phyloP scores from a whole-genome alignment of 2,113 vertebrate species.

The Percopsis transmontana region DNA sequence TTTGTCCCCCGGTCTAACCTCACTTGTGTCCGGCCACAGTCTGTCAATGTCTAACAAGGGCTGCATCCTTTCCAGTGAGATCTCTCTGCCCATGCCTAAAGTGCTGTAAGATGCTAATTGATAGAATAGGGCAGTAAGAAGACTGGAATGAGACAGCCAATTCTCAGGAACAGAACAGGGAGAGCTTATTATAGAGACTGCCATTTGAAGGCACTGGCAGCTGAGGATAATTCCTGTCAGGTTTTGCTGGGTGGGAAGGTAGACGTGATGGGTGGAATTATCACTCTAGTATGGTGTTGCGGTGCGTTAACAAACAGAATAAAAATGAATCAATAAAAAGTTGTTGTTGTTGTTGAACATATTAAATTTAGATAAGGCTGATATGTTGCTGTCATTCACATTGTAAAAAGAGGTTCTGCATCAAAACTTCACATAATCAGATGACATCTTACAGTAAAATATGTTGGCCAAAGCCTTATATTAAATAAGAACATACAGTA shows the following conservation, averaged over 20 bases:
- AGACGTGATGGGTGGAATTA: slow-evolving; percentile 27
- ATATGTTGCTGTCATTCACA: slow-evolving; percentile 14
- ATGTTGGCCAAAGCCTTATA: too few species aligned
- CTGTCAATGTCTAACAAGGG: slow-evolving; percentile 18
- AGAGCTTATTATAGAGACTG: slow-evolving; percentile 52
- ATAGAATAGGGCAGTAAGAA: slow-evolving; percentile 24
- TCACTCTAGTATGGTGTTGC: slow-evolving; percentile 14
- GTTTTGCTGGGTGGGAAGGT: slow-evolving; percentile 14
- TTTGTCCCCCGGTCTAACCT: slow-evolving; percentile 44
- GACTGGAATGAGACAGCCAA: slow-evolving; percentile 50
- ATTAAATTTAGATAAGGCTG: slow-evolving; percentile 1
- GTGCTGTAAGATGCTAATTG: slow-evolving; percentile 25
- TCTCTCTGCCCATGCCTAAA: slow-evolving; percentile 16
- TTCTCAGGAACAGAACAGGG: slow-evolving; percentile 49
- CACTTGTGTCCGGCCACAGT: slow-evolving; percentile 32
- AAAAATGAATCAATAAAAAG: slow-evolving; percentile 10
- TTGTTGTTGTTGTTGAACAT: background rate
- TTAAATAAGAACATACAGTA: slow-evolving; percentile 26
- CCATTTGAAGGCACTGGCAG: slow-evolving; percentile 47
- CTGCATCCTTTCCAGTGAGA: slow-evolving; percentile 38
- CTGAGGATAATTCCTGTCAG: slow-evolving; percentile 55
- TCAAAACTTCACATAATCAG: background rate
- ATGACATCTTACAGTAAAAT: too few species aligned
- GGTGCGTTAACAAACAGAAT: slow-evolving; percentile 6
- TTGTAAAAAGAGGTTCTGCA: background rate